Conservation (phyloP, 2,888 invertebrate species). For the Cheilosia soror region DNA sequence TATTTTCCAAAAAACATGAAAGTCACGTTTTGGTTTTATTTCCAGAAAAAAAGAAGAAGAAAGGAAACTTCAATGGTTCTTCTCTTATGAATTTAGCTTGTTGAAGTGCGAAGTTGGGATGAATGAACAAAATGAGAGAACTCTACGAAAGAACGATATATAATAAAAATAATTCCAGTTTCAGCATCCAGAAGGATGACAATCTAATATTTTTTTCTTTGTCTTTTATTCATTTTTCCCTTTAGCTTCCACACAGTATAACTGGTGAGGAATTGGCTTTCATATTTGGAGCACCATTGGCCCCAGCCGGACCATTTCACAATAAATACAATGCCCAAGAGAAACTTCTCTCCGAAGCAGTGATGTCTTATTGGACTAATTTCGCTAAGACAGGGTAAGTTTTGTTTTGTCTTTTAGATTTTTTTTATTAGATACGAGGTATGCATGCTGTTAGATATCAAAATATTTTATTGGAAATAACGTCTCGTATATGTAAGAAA, state of each 20-base stretch:
- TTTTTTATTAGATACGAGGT: conserved; percentile 22
- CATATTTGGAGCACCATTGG: conserved; percentile 93
- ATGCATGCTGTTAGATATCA: not conserved
- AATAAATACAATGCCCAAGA: conserved; percentile 91
- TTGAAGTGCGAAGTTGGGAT: conserved; percentile 11
- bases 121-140: conserved; percentile 5
- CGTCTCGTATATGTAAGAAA: not conserved
- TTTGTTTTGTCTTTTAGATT: conserved; percentile 5
- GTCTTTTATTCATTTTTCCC: conserved; percentile 45
- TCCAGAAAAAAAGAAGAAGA: not conserved
- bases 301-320: conserved; percentile 88
- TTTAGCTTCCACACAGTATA: conserved; percentile 89
- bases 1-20: conserved; percentile 44
- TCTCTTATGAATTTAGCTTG: conserved; percentile 34
- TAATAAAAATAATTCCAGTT: conserved; percentile 54
- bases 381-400: conserved; percentile 95
- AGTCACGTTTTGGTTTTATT: conserved; percentile 54
- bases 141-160: conserved; percentile 5
- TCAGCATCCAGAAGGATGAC: conserved; percentile 54
- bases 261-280: conserved; percentile 95
- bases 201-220: conserved; percentile 56
- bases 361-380: conserved; percentile 95
- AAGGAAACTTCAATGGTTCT: conserved; percentile 5
- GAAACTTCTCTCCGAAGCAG: conserved; percentile 91
- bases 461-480: conserved; percentile 10